phyloP scores from a whole-genome alignment of 2,888 invertebrate species.

The Hirtodrosophila confusa region DNA sequence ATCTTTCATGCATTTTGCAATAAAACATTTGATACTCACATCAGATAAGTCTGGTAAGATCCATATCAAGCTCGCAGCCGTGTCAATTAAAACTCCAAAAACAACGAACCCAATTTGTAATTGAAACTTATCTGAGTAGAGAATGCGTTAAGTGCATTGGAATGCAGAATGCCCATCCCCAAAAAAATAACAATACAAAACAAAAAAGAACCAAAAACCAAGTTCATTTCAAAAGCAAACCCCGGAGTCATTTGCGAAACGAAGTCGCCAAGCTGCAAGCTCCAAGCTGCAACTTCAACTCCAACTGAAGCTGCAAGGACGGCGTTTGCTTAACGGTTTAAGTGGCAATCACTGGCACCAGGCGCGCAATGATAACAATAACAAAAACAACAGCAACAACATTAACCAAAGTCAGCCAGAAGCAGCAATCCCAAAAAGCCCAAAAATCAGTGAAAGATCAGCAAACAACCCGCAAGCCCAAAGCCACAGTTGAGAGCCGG shows the following conservation, averaged over 20 bases:
- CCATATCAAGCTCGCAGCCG: slow-evolving; percentile 53
- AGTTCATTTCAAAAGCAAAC: slow-evolving; percentile 65
- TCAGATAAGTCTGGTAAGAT: slow-evolving; percentile 34
- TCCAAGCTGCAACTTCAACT: slow-evolving; percentile 22
- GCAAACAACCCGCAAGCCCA: slow-evolving; percentile 58
- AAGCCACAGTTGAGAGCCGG: slow-evolving; percentile 51
- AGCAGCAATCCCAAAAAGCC: slow-evolving; percentile 52
- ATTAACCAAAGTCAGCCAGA: slow-evolving; percentile 29
- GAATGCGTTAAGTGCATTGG: slow-evolving; percentile 75
- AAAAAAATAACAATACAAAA: slow-evolving; percentile 9
- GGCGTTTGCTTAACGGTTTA: slow-evolving; percentile 77
- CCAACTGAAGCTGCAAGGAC: slow-evolving; percentile 20
- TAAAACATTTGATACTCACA: slow-evolving; percentile 17
- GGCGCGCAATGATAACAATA: slow-evolving; percentile 69
- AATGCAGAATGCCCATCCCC: slow-evolving; percentile 58
- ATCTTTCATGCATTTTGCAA: slow-evolving; percentile 8
- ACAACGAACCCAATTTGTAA: slow-evolving; percentile 72
- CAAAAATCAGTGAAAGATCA: slow-evolving; percentile 72
- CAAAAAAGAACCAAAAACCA: slow-evolving; percentile 16
- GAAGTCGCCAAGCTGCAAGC: slow-evolving; percentile 41
- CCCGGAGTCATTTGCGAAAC: slow-evolving; percentile 60
- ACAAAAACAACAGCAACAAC: slow-evolving; percentile 33
- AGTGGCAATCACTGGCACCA: slow-evolving; percentile 76
- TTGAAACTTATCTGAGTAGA: slow-evolving; percentile 68
- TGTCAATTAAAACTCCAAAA: slow-evolving; percentile 66